Evolutionary conservation across 2,113 vertebrate species (phyloP).

Genomic region (Crypturellus undulatus): DNA sequence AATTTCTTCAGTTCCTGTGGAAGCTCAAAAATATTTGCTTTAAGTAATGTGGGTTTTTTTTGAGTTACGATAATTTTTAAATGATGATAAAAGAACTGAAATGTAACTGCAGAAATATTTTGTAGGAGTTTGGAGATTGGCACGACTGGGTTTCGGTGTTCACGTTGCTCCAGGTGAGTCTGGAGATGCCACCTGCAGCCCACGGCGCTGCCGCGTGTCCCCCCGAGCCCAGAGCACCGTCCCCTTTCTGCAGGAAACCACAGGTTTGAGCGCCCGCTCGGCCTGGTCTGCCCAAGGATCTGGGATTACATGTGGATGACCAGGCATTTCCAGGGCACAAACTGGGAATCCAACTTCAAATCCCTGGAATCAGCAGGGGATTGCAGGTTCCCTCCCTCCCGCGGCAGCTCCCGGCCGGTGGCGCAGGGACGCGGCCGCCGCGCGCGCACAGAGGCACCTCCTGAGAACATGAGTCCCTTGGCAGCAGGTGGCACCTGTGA

Average conservation of each 20-base stretch:
- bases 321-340: neutral
- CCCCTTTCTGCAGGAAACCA: neutral
- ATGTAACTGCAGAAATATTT: neutral
- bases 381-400: too few relatives aligned
- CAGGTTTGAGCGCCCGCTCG: rapidly evolving
- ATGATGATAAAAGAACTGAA: neutral
- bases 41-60: neutral
- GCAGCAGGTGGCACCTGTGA: neutral
- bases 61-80: neutral
- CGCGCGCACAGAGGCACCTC: too few relatives aligned
- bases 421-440: too few relatives aligned
- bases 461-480: neutral
- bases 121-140: neutral
- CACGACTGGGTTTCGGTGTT: neutral
- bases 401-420: too few relatives aligned
- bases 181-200: neutral
- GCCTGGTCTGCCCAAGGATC: neutral
- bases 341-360: neutral
- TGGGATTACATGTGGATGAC: neutral
- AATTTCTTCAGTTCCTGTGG: neutral
- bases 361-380: neutral
- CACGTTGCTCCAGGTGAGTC: neutral
- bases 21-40: neutral
- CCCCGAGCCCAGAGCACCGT: neutral
- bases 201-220: neutral